A percentile compares a stretch with the other conserved stretches of the same genome.
Evolutionary conservation across 2,797 vertebrate species (phyloP).

Genomic region (Sarcoramphus papa): DNA sequence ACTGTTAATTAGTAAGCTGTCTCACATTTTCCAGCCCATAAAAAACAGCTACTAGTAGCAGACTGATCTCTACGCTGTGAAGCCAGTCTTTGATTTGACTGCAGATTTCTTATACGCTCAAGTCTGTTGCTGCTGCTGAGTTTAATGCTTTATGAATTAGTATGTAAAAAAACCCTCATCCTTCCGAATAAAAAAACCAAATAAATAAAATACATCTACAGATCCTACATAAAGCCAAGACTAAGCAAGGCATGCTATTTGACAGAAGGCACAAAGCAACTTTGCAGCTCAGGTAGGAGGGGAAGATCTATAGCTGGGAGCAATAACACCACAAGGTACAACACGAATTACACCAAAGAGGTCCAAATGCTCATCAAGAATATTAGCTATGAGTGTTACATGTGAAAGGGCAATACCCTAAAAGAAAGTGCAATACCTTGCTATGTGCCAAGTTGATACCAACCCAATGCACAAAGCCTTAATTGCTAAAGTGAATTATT

Average conservation of each 20-base stretch:
- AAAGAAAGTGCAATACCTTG: neutral
- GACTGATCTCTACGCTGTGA: neutral
- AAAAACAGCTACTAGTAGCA: neutral
- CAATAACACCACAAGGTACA: neutral
- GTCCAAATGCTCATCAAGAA: neutral
- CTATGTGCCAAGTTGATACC: neutral
- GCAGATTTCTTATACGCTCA: neutral
- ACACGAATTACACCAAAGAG: neutral
- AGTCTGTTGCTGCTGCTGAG: neutral
- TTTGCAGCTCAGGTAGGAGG: neutral
- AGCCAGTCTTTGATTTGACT: neutral
- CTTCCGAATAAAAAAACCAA: neutral
- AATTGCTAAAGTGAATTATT: conserved; percentile 16
- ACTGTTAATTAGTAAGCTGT: neutral
- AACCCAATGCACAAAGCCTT: neutral
- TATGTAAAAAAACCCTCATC: neutral
- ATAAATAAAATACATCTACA: neutral
- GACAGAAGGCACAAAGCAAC: neutral
- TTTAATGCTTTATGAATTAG: neutral
- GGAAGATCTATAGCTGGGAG: neutral
- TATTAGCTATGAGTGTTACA: neutral
- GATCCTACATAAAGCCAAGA: neutral
- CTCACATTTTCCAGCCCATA: neutral
- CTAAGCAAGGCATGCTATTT: neutral
- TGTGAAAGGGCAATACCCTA: neutral